phyloP scores from a whole-genome alignment of 2,113 vertebrate species.

The Stegastes partitus region DNA sequence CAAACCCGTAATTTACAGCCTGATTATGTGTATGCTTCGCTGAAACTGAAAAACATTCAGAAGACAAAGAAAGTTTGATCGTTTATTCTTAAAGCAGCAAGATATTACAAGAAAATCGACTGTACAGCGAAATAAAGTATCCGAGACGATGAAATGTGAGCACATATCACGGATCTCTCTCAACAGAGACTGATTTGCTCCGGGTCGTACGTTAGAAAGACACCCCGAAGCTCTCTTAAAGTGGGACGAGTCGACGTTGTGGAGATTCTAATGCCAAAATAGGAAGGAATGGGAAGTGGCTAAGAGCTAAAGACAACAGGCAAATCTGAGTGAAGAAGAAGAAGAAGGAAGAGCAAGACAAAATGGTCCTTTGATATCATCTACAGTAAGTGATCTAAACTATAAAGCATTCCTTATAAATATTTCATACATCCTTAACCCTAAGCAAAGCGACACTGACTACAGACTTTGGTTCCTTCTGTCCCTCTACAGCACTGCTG shows the following conservation, averaged over 20 bases:
- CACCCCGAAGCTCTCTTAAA: slow-evolving; percentile 34
- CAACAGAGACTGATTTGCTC: slow-evolving; percentile 51
- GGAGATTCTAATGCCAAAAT: slow-evolving; percentile 41
- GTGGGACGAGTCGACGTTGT: slow-evolving; percentile 42
- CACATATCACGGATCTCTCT: slow-evolving; percentile 36
- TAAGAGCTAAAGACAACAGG: slow-evolving; percentile 55
- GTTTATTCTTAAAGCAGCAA: slow-evolving; percentile 83
- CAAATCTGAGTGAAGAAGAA: slow-evolving; percentile 47
- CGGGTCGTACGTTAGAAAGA: slow-evolving; percentile 41
- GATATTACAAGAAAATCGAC: slow-evolving; percentile 85
- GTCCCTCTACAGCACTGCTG: slow-evolving; percentile 72
- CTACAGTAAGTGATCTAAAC: slow-evolving; percentile 67
- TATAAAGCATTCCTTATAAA: slow-evolving; percentile 60
- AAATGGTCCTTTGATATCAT: slow-evolving; percentile 63
- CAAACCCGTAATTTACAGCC: not conserved
- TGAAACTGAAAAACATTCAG: not conserved
- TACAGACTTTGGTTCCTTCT: slow-evolving; percentile 76
- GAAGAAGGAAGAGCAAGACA: slow-evolving; percentile 71
- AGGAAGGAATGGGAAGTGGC: slow-evolving; percentile 26
- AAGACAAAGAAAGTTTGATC: slow-evolving; percentile 57
- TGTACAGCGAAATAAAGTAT: slow-evolving; percentile 83
- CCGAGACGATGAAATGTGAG: slow-evolving; percentile 46
- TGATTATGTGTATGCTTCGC: not conserved
- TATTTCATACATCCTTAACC: slow-evolving; percentile 27
- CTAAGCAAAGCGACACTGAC: slow-evolving; percentile 40